Evolutionary conservation across 2,113 vertebrate species (phyloP).

Genomic region (Tragelaphus buxtoni): DNA sequence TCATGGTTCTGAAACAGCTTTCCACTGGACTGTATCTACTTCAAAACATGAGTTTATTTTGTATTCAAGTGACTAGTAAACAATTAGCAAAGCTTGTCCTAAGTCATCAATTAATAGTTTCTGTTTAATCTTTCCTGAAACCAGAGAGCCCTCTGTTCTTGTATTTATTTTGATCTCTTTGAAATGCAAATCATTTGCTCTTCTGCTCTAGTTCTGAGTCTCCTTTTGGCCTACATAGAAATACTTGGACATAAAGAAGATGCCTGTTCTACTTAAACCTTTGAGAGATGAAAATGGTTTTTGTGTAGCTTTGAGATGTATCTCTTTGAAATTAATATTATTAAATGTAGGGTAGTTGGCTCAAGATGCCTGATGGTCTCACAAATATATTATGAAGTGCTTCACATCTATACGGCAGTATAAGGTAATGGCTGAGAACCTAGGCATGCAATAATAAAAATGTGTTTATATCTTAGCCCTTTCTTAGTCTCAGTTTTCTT

Average conservation of each 20-base stretch:
- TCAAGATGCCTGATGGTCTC: neutral
- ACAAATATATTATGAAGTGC: neutral
- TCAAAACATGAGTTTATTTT: constrained; percentile 42
- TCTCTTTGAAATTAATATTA: constrained; percentile 42
- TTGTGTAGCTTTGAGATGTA: constrained; percentile 2
- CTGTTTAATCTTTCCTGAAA: constrained; percentile 57
- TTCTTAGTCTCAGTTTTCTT: neutral
- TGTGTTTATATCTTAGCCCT: neutral
- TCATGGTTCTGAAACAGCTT: constrained; percentile 5
- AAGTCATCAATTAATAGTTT: constrained; percentile 72
- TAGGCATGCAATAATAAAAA: neutral
- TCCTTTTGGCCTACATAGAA: constrained; percentile 32
- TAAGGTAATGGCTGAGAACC: neutral
- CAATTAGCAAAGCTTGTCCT: constrained; percentile 71
- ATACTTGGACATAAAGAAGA: neutral
- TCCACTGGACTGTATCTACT: constrained; percentile 30
- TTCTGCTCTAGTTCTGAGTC: constrained; percentile 48
- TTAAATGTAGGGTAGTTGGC: constrained; percentile 18
- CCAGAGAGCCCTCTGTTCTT: constrained; percentile 43
- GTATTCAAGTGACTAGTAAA: constrained; percentile 54
- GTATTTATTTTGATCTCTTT: constrained; percentile 60
- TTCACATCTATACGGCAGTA: neutral
- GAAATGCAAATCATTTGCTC: constrained; percentile 70
- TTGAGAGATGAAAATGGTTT: constrained; percentile 42
- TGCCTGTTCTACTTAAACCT: neutral